Base-by-base conservation (phyloP, 2,113 vertebrate species). In the Tonatia bakeri region DNA sequence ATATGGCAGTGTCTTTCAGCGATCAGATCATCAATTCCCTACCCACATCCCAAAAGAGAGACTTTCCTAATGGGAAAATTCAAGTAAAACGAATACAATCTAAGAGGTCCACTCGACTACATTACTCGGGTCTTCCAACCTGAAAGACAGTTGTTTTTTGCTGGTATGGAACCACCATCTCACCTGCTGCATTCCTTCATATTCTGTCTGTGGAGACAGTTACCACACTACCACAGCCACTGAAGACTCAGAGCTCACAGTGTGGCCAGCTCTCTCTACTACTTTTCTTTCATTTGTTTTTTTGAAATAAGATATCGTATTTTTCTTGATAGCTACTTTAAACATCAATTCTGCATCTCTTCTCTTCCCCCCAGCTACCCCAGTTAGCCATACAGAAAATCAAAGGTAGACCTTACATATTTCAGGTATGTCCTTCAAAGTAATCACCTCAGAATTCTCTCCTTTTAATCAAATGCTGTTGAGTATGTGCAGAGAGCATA, bases 271-370 rank as follows among this genome's bases (percentile, higher is more conserved):
- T 65, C 43, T 77, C 40, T 87, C 70, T 10, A 43, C 45, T 43
- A 88, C 40, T 94, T 89, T 75, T 64, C 38, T 80, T n/a, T 45
- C 38, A 59, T 81, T 36, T 36, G 20, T 43, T 4, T 17, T 28
- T 20, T 50, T 54, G 4, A 33, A 90, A 64, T 61, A 50, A 69
- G n/a, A 33, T 22, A 84, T 33, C 36, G 13, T 61, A 64, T 93
- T 96, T 88, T 96, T 96, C 75, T 84, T 84, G n/a, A 56, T 81
- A 83, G 15, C 47, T 90, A 33, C 2, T 64, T 95, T 91, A 76
- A 76, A 90, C 40, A 64, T 77, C 65, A 96, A 56, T 59, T 36
- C 7, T 70, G 20, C 31, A 54, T 83, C 38, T 70, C 77, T 75
- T 83, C 38, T 91, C 54, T 70, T 83, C 70, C 47, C 76, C 9